Conservation (phyloP, 1,140 invertebrate species). For the Pseudomyrmex sp. region DNA sequence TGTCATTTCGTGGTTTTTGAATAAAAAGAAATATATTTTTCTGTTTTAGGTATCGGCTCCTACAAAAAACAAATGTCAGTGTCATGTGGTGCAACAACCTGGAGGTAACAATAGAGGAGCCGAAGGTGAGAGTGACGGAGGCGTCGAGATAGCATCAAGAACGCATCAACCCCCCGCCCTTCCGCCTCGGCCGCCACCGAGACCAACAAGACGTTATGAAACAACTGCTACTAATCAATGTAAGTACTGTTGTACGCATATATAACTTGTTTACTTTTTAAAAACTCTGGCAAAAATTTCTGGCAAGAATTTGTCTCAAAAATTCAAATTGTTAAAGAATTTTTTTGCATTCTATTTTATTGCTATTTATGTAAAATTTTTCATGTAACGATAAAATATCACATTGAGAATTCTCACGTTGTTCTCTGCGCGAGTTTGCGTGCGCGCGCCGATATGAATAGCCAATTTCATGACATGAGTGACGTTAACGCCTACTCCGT, state of each 20-base stretch:
- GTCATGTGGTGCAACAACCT: constrained; percentile 80
- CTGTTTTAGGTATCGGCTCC: constrained; percentile 76
- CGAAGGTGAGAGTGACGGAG: constrained; percentile 77
- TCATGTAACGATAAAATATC: not conserved
- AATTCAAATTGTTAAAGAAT: not conserved
- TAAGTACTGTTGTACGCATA: constrained; percentile 67
- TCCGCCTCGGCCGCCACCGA: constrained; percentile 82
- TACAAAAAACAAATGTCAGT: constrained; percentile 83
- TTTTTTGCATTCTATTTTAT: not conserved
- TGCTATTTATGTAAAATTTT: not conserved
- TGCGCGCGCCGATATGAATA: constrained; percentile 39
- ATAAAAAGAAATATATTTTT: too few species aligned
- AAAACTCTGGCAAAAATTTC: too few species aligned
- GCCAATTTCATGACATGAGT: constrained; percentile 31
- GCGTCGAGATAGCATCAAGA: constrained; percentile 78
- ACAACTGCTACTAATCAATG: constrained; percentile 77
- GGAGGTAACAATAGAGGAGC: constrained; percentile 74
- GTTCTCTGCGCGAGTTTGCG: not conserved
- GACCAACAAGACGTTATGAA: constrained; percentile 81
- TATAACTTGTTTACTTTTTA: not conserved
- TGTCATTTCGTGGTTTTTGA: too few species aligned
- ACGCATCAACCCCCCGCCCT: constrained; percentile 83
- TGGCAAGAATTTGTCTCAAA: not conserved
- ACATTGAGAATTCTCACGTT: not conserved
- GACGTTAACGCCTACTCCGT: constrained; percentile 26